Percentiles rank a stretch among this genome's conserved stretches.
Evolutionary conservation across 2,113 vertebrate genomes (phyloP).

Genomic region (Channa argus): DNA sequence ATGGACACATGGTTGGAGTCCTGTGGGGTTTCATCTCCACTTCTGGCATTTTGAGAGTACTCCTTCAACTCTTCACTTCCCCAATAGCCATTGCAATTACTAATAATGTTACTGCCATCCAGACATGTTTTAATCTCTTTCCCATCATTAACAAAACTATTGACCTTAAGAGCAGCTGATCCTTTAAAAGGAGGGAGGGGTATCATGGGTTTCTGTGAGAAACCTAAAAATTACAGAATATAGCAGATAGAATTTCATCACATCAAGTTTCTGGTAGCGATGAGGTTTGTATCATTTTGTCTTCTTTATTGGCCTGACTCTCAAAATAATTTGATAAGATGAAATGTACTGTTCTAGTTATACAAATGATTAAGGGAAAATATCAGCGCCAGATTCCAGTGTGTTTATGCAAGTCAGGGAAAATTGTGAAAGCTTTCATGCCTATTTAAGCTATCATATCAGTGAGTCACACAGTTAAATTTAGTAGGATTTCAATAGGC

Average conservation of each 20-base stretch:
- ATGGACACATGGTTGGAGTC: slow-evolving; percentile 36
- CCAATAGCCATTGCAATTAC: slow-evolving; percentile 62
- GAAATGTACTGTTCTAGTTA: neutral
- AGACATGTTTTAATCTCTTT: slow-evolving; percentile 52
- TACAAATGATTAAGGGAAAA: slow-evolving; percentile 7
- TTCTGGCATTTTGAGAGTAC: slow-evolving; percentile 67
- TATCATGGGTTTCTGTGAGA: slow-evolving; percentile 71
- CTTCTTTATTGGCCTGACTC: neutral
- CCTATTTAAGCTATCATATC: slow-evolving; percentile 25
- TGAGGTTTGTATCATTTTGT: neutral
- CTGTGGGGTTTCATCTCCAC: slow-evolving; percentile 72
- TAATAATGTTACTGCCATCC: slow-evolving; percentile 7
- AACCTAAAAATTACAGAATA: slow-evolving; percentile 68
- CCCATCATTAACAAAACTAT: slow-evolving; percentile 57
- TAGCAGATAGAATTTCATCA: slow-evolving; percentile 1
- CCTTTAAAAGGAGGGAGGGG: slow-evolving; percentile 75
- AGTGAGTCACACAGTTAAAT: slow-evolving; percentile 51
- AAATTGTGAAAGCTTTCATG: slow-evolving; percentile 36
- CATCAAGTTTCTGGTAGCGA: slow-evolving; percentile 13
- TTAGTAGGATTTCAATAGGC: slow-evolving; percentile 30
- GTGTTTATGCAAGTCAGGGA: slow-evolving; percentile 9
- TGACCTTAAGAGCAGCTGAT: slow-evolving; percentile 39
- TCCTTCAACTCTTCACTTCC: slow-evolving; percentile 48
- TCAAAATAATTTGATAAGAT: neutral
- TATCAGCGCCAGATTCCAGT: neutral